Conservation (phyloP, 2,797 vertebrate species). For the Limnodromus scolopaceus region DNA sequence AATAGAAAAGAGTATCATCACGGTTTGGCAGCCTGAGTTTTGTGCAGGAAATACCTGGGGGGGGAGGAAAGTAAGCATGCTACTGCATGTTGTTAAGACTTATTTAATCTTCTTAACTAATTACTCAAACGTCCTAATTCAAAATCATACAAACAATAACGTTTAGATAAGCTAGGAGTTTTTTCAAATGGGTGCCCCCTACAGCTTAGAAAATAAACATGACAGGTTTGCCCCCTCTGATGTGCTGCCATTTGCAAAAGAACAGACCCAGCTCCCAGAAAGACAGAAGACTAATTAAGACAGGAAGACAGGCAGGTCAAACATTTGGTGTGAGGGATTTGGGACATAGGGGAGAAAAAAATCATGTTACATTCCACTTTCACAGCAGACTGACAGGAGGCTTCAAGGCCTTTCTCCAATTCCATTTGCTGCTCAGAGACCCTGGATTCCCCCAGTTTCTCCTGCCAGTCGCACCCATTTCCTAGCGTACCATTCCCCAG, state of each 20-base stretch:
- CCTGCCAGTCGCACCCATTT: not conserved
- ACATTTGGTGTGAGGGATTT: conserved; percentile 75
- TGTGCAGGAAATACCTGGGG: conserved; percentile 40
- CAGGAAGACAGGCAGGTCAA: conserved; percentile 75
- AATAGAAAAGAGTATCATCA: conserved; percentile 42
- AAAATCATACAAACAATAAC: conserved; percentile 81
- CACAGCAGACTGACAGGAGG: conserved; percentile 47
- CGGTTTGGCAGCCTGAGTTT: conserved; percentile 33
- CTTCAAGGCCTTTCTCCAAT: conserved; percentile 19
- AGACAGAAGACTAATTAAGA: conserved; percentile 76
- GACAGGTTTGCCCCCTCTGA: conserved; percentile 70
- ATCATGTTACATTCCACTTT: conserved; percentile 69
- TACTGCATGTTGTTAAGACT: conserved; percentile 72
- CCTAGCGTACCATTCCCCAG: not conserved
- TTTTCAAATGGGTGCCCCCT: conserved; percentile 78
- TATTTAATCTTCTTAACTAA: conserved; percentile 80
- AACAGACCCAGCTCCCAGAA: conserved; percentile 71
- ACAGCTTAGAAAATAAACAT: conserved; percentile 81
- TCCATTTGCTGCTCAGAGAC: conserved; percentile 22
- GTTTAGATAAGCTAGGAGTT: conserved; percentile 75
- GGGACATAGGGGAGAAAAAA: conserved; percentile 71
- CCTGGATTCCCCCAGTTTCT: not conserved
- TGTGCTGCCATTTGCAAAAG: conserved; percentile 80
- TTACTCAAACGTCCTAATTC: conserved; percentile 81
- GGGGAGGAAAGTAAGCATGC: conserved; percentile 38